Evolutionary conservation across 2,797 vertebrate genomes (phyloP), one percentile per base, ranked within the genome.

Genomic region (Sciurus carolinensis): DNA sequence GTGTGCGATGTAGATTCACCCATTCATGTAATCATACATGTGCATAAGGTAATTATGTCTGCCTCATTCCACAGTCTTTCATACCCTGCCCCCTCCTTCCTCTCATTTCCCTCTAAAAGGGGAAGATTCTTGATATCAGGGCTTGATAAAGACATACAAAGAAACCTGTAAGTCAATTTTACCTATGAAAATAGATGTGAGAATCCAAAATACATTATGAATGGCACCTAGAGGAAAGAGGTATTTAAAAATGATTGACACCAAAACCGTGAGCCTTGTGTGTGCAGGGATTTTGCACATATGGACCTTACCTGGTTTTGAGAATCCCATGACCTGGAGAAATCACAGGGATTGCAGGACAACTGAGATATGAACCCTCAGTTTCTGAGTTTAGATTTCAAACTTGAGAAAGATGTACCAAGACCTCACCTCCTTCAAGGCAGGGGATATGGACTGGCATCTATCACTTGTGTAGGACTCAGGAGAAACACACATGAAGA

Each of bases 241-340:
- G 2, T 11, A 4, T 42, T 47, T 15, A 1, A n/a, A 76, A 42
- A 13, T 0, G 12, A 18, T 1, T 0, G 6, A 26, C 44, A 24
- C 33, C 50, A 11, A 17, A 22, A 5, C 14, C 2, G 14, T 2
- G 12, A 28, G 3, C 24, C 0, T 0, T 7, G 11, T 7, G 0
- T 13, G 13, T 11, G 36, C 13, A 15, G 1, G 3, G 7, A 3
- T 20, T 75, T 24, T n/a, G 20, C 10, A 0, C 1, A 2, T 6
- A 13, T 0, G 1, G 24, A 13, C 24, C 4, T 36, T 24, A 1
- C 20, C 28, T 47, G 13, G 4, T 66, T 36, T 44, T 12, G 73
- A 77, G 44, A 7, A 1, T 22, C 18, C 7, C 3, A 1, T 33
- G 90, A 44, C 59, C 13, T 14, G 54, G 33, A 26, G 42, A 28